Conservation (phyloP, 1,140 invertebrate species). For the Eueides isabella region DNA sequence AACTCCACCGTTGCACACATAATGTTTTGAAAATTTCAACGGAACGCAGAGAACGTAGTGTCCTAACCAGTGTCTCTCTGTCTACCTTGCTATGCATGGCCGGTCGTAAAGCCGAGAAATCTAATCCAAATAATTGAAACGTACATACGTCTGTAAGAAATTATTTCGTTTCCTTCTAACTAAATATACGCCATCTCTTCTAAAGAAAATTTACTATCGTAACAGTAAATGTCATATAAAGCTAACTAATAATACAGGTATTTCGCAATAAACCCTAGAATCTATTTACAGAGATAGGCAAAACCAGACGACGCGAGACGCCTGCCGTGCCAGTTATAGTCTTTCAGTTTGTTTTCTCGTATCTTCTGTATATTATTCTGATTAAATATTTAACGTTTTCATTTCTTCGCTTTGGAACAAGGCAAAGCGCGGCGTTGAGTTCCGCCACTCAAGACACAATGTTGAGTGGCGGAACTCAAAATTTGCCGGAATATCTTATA, state of each 20-base stretch:
- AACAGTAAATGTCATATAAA: background rate
- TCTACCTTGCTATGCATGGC: too few relatives aligned
- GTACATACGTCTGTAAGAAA: background rate
- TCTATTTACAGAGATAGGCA: conserved; percentile 21
- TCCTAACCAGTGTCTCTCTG: too few relatives aligned
- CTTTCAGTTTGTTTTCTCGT: background rate
- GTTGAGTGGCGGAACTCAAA: too few relatives aligned
- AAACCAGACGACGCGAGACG: background rate
- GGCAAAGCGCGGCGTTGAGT: too few relatives aligned
- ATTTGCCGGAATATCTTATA: too few relatives aligned
- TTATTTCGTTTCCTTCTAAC: background rate
- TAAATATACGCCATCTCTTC: background rate
- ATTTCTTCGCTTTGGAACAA: too few relatives aligned
- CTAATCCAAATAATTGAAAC: background rate
- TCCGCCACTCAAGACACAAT: too few relatives aligned
- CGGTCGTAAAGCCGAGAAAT: background rate
- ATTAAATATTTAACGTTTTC: too few relatives aligned
- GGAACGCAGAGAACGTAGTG: too few relatives aligned
- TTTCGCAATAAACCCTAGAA: conserved; percentile 12
- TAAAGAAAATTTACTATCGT: background rate
- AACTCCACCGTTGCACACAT: too few relatives aligned
- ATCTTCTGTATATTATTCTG: too few relatives aligned
- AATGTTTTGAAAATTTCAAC: too few relatives aligned
- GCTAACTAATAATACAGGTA: conserved; percentile 1
- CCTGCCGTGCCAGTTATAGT: background rate